These are phyloP conservation scores for Trachelus iudaicus DNA, from an alignment of 2,888 invertebrate genomes.

Conservation along the genomic window DNA sequence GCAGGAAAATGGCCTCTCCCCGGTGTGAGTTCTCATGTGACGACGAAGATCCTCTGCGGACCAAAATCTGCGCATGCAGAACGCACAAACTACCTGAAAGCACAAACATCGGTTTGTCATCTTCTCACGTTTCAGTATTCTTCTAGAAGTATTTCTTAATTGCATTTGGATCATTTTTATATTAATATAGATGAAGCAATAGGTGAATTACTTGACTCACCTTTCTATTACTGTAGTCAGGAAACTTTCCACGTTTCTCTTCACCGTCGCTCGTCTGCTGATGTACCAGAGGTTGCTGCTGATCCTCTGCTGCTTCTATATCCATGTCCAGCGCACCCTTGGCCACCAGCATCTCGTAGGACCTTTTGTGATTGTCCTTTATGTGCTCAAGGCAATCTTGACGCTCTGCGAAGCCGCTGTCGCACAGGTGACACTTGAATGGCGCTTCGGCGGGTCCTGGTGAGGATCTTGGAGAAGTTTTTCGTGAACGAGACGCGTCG, in stretches of 20 bases:
- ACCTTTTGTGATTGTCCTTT: constrained; percentile 77
- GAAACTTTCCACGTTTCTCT: constrained; percentile 82
- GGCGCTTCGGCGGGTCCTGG: constrained; percentile 74
- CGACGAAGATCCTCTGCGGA: constrained; percentile 92
- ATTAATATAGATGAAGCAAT: background rate
- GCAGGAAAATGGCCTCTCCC: constrained; percentile 92
- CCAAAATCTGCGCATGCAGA: constrained; percentile 94
- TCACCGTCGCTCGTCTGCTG: constrained; percentile 75
- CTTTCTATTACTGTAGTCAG: constrained; percentile 88
- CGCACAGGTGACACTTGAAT: constrained; percentile 94
- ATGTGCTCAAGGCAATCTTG: constrained; percentile 86
- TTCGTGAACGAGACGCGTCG: constrained; percentile 43
- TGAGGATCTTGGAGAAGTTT: constrained; percentile 55
- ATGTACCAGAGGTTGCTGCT: constrained; percentile 50
- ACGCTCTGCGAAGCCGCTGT: constrained; percentile 84
- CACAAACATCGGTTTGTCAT: constrained; percentile 4
- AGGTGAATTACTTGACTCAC: constrained; percentile 63
- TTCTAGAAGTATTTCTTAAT: background rate
- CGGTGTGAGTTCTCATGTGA: constrained; percentile 94
- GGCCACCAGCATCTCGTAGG: constrained; percentile 84
- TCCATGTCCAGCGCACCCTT: constrained; percentile 81
- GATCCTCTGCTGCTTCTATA: constrained; percentile 65
- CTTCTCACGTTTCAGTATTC: background rate
- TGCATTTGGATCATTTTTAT: background rate
- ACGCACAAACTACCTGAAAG: constrained; percentile 83